A percentile compares a stretch with the other conserved stretches of the same genome.
These are phyloP conservation scores for Tinamus guttatus DNA, from an alignment of 2,113 vertebrate genomes.

Conservation along the genomic window DNA sequence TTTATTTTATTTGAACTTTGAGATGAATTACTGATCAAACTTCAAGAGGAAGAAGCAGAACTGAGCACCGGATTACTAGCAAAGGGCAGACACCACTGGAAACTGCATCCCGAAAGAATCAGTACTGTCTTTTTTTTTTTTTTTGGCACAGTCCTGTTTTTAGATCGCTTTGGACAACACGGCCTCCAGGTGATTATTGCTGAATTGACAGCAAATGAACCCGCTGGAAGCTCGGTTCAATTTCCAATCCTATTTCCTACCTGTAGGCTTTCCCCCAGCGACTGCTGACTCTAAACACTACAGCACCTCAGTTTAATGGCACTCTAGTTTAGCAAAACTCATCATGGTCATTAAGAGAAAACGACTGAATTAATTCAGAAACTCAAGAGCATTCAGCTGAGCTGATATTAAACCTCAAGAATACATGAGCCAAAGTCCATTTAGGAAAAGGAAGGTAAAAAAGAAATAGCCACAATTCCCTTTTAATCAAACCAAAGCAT, in stretches of 20 bases:
- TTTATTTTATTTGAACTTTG: neutral
- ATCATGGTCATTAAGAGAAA: constrained; percentile 68
- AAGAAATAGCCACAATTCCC: constrained; percentile 22
- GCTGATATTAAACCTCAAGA: constrained; percentile 52
- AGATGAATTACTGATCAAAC: neutral
- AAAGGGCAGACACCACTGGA: neutral
- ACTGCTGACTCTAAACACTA: constrained; percentile 15
- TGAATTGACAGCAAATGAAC: constrained; percentile 57
- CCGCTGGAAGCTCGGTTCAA: neutral
- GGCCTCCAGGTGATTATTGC: neutral
- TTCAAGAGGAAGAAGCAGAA: neutral
- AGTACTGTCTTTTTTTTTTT: neutral
- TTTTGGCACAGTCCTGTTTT: neutral
- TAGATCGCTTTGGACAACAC: neutral
- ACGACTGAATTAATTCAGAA: constrained; percentile 69
- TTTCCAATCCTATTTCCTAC: constrained; percentile 28
- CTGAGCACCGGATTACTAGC: neutral
- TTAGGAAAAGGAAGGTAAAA: constrained; percentile 47
- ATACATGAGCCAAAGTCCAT: constrained; percentile 39
- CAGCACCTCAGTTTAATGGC: constrained; percentile 46
- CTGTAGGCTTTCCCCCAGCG: constrained; percentile 7
- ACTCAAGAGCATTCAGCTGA: constrained; percentile 44
- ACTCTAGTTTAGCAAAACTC: constrained; percentile 61
- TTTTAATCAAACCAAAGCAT: constrained; percentile 35
- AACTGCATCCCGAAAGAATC: constrained; percentile 11